Percentiles rank a stretch among this genome's conserved stretches.
phyloP scores from a whole-genome alignment of 2,113 vertebrate genomes.

The Hystrix brachyura region DNA sequence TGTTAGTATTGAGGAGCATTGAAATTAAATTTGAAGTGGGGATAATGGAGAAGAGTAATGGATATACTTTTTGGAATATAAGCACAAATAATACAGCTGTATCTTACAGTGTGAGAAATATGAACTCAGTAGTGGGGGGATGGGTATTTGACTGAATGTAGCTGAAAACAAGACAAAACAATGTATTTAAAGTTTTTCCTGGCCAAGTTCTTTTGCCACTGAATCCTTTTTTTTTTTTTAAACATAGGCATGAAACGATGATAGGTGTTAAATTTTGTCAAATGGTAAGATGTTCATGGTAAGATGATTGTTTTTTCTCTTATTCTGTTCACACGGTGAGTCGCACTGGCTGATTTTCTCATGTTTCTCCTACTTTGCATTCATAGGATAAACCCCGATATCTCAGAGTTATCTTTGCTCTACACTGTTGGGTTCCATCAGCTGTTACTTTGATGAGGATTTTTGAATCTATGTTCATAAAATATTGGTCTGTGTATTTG shows the following conservation, averaged over 20 bases:
- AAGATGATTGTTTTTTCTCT: neutral
- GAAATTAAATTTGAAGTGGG: neutral
- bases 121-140: neutral
- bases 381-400: neutral
- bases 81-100: neutral
- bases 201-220: neutral
- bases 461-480: neutral
- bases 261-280: neutral
- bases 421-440: neutral
- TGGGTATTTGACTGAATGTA: slow-evolving; percentile 4
- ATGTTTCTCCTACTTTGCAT: neutral
- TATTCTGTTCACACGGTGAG: no score
- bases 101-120: neutral
- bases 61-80: neutral
- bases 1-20: neutral
- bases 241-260: neutral
- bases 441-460: neutral
- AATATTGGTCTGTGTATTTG: neutral
- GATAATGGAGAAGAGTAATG: neutral
- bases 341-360: neutral
- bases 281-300: neutral
- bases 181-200: neutral
- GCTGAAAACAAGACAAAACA: neutral
- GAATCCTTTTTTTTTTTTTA: neutral
- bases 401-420: neutral